phyloP scores from a whole-genome alignment of 2,797 vertebrate species.

The Sebastes kiyomatsui region DNA sequence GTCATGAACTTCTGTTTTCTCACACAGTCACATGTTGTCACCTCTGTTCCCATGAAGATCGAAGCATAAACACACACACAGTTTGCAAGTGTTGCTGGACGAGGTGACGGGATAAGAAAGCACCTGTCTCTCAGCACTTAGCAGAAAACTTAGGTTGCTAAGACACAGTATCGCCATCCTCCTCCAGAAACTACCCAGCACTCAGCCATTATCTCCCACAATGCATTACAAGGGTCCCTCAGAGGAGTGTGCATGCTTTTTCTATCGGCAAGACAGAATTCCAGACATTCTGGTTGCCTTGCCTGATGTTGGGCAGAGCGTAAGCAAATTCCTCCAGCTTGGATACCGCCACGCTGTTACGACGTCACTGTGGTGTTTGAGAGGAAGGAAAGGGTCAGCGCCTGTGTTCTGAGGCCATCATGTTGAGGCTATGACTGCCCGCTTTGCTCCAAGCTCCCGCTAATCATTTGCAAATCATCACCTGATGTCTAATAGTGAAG shows the following conservation, averaged over 20 bases:
- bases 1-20: slow-evolving; percentile 9
- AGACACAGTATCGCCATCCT: slow-evolving; percentile 25
- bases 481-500: slow-evolving; percentile 4
- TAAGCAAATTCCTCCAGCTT: slow-evolving; percentile 36
- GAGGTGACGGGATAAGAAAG: slow-evolving; percentile 41
- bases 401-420: neutral
- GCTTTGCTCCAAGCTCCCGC: neutral
- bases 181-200: slow-evolving; percentile 30
- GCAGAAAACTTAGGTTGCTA: slow-evolving; percentile 35
- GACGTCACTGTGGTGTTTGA: neutral
- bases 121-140: slow-evolving; percentile 16
- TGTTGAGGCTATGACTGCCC: neutral
- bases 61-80: neutral
- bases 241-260: slow-evolving; percentile 21
- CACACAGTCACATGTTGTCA: slow-evolving; percentile 9
- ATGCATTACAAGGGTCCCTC: slow-evolving; percentile 49
- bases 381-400: neutral
- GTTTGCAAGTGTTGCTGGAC: slow-evolving; percentile 18
- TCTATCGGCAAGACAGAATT: slow-evolving; percentile 52
- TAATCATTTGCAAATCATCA: slow-evolving; percentile 40
- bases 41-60: slow-evolving; percentile 33
- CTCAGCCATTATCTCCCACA: slow-evolving; percentile 49
- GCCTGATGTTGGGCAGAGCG: slow-evolving; percentile 34
- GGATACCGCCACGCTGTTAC: slow-evolving; percentile 4
- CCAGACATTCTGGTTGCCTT: slow-evolving; percentile 43